Conservation (phyloP, 2,888 invertebrate genomes). For the Eurytoma adleriae region DNA sequence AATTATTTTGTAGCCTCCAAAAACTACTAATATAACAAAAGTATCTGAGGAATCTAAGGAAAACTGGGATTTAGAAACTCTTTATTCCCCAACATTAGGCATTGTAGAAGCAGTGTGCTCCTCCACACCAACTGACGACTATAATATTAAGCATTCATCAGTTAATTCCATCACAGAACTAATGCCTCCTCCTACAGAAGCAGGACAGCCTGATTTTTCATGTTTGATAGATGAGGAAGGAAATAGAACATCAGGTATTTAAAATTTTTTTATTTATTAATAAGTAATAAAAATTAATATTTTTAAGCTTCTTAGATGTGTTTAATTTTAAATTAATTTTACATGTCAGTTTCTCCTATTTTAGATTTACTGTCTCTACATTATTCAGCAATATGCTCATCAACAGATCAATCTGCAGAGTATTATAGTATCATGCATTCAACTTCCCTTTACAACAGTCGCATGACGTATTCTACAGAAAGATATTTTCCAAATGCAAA, state of each 20-base stretch:
- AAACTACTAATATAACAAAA: constrained; percentile 63
- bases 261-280: constrained; percentile 36
- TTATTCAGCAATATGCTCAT: constrained; percentile 69
- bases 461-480: constrained; percentile 62
- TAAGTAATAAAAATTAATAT: not conserved
- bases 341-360: constrained; percentile 59
- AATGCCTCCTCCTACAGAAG: constrained; percentile 68
- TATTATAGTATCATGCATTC: constrained; percentile 71
- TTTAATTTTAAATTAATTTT: constrained; percentile 50
- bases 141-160: constrained; percentile 61
- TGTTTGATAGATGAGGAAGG: constrained; percentile 78
- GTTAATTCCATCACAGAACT: constrained; percentile 66
- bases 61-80: constrained; percentile 70
- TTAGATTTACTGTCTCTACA: constrained; percentile 71
- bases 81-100: constrained; percentile 64
- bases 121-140: constrained; percentile 61
- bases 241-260: constrained; percentile 73
- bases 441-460: constrained; percentile 66
- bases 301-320: constrained; percentile 36
- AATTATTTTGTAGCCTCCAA: constrained; percentile 63
- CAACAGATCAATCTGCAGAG: constrained; percentile 66
- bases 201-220: constrained; percentile 75
- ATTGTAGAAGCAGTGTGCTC: constrained; percentile 61
- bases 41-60: constrained; percentile 73
- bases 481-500: constrained; percentile 67